Percentiles rank a stretch among this genome's conserved stretches.
phyloP scores from a whole-genome alignment of 2,888 invertebrate genomes.

The Tachystola acroxantha region DNA sequence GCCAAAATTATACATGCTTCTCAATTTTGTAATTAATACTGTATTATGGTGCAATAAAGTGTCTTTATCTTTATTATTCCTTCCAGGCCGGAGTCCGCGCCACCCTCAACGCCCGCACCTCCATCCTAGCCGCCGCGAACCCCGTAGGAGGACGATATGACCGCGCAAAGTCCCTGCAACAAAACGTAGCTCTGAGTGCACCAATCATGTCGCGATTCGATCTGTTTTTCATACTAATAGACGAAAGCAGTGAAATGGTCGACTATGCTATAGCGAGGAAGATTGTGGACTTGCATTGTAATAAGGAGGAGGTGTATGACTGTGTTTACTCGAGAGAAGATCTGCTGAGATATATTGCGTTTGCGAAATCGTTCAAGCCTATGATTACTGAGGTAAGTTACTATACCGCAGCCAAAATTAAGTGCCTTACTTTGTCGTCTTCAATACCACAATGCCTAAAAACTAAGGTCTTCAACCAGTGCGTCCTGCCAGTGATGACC shows the following conservation, averaged over 20 bases:
- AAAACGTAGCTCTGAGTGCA: conserved; percentile 94
- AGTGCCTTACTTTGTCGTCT: too few species aligned
- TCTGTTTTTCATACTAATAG: conserved; percentile 97
- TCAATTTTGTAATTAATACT: too few species aligned
- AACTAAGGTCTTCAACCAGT: too few species aligned
- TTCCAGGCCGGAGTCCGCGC: conserved; percentile 95
- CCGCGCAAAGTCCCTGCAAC: conserved; percentile 93
- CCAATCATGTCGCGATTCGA: conserved; percentile 99
- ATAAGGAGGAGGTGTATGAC: conserved; percentile 87
- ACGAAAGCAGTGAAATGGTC: conserved; percentile 91
- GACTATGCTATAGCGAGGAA: conserved; percentile 98
- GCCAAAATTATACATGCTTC: too few species aligned
- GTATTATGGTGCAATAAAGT: too few species aligned
- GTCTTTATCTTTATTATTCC: too few species aligned
- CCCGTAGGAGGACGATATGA: conserved; percentile 99
- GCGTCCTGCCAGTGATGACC: too few species aligned
- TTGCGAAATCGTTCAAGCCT: conserved; percentile 97
- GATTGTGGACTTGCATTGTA: conserved; percentile 95
- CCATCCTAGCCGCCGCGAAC: conserved; percentile 98
- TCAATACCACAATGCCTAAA: too few species aligned
- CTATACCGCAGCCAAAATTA: too few species aligned
- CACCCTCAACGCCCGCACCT: conserved; percentile 97
- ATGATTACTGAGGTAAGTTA: conserved; percentile 82
- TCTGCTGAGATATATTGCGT: conserved; percentile 96
- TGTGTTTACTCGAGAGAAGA: conserved; percentile 92